Base-by-base conservation (phyloP, 2,888 invertebrate species). In the Agonopterix arenella region DNA sequence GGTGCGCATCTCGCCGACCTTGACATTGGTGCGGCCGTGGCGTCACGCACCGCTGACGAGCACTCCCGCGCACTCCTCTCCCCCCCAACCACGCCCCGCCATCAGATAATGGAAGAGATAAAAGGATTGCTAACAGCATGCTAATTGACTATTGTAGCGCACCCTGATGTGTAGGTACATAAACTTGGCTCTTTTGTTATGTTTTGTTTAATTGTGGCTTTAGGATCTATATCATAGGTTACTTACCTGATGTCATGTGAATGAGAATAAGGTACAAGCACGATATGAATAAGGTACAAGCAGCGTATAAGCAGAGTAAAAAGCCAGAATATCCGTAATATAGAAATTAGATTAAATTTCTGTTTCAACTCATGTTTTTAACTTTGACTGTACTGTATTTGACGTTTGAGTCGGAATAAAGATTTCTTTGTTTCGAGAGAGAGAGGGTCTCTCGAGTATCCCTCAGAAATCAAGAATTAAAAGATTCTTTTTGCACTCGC, bases 21-120 rank as follows among this genome's bases (percentile, higher is more conserved):
- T 70, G 70, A 71, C 70, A 68, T 65, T 70, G 67, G 60, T 57
- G 55, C 53, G 56, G 48, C 51, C 53, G 50, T 45, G 54, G 61
- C 55, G 48, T 57, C 61, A 58, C 59, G 56, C 56, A 51, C 47
- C 57, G 58, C 52, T 48, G 51, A 50, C 49, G 49, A 43, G 42
- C 53, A 52, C 61, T 58, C 60, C 53, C 51, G 60, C 61, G 55
- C 62, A 58, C 48, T 48, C 11, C 45, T 42, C 44, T 41, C 13
- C 47, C 36, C 40, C 44, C 40, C 40, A 4, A 40, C n/a, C 43
- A 11, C 45, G 11, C 36, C 45, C 11, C 36, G 45, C 28, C 42
- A 47, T 47, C 47, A 18, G 45, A 51, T 51, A 51, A 44, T 36
- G 38, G 28, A 28, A 28, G 13, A 44, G 45, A 47, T 51, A 51